Percentiles rank a stretch among this genome's conserved stretches.
Evolutionary conservation across 2,113 vertebrate species (phyloP).

Genomic region (Myiozetetes cayanensis): DNA sequence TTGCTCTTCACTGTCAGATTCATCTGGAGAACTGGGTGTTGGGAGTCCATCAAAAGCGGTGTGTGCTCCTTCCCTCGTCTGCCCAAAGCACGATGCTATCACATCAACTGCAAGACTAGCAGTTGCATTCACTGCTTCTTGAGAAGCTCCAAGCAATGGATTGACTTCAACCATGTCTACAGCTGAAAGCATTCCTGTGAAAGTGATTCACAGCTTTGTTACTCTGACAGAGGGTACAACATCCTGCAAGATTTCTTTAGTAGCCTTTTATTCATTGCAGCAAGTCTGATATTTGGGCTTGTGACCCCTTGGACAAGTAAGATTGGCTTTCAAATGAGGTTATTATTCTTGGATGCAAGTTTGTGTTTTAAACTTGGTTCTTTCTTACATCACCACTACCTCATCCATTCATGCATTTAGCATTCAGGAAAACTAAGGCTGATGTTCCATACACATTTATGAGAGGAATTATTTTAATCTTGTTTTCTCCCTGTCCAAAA

Average conservation of each 20-base stretch:
- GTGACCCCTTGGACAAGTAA: neutral
- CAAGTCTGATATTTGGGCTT: neutral
- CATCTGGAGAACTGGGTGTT: slow-evolving; percentile 82
- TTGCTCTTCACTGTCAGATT: slow-evolving; percentile 73
- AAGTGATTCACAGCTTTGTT: neutral
- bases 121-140: slow-evolving; percentile 85
- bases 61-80: slow-evolving; percentile 88
- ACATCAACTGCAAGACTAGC: slow-evolving; percentile 87
- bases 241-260: neutral
- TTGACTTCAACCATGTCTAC: slow-evolving; percentile 97
- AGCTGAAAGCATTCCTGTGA: slow-evolving; percentile 88
- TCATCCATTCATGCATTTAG: neutral
- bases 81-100: slow-evolving; percentile 89
- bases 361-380: neutral
- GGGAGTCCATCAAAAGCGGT: slow-evolving; percentile 78
- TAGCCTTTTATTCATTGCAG: neutral
- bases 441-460: neutral
- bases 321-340: neutral
- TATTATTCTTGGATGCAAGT: neutral
- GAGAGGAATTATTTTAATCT: neutral
- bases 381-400: neutral
- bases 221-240: neutral
- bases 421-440: neutral
- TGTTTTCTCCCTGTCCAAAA: neutral
- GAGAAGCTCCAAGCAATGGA: slow-evolving; percentile 81